Evolutionary conservation across 2,888 invertebrate species (phyloP), one percentile per base, ranked within the genome.

Genomic region (Tetrapedia diversipes): DNA sequence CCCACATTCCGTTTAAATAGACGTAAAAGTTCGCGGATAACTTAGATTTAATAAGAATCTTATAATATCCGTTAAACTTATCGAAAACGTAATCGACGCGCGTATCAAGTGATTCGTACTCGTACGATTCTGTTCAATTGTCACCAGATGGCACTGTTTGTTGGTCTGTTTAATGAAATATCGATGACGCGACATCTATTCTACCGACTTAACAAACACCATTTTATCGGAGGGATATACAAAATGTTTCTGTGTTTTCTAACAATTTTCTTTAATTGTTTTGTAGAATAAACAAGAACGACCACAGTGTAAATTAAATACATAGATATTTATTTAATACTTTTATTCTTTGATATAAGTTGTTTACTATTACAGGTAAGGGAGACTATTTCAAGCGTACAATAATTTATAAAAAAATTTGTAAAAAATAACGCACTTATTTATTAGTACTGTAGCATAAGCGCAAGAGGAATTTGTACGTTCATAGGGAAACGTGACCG

Each of bases 281-380:
- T 24, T 39, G 4, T 66, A 51, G 16, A 47, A 1, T 51, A 53
- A n/a, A 10, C 8, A 11, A 27, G 16, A 4, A 34, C 14, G 24
- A 19, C 4, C 22, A 2, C 27, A 29, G 24, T 72, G 43, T 41
- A 56, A 56, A 66, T 49, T 34, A 49, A 45, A 8, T 41, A 43
- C 27, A 37, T 53, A 29, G 41, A 27, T 75, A 65, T 71, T 76
- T 73, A 76, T 73, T 76, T 66, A 41, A 49, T 29, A 75, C 19
- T 56, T 49, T 29, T 49, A 54, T 29, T 39, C 11, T 43, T 16
- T 56, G 34, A 45, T 29, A 27, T 7, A 14, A n/a, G 37, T 45
- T n/a, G 37, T 37, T 68, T 27, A 41, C 32, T 8, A 49, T 32
- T 24, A 11, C 8, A 7, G 24, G 24, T 16, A 8, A 24, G 47